These are phyloP conservation scores for Reinhardtius hippoglossoides DNA, from an alignment of 2,113 vertebrate species.

Conservation along the genomic window DNA sequence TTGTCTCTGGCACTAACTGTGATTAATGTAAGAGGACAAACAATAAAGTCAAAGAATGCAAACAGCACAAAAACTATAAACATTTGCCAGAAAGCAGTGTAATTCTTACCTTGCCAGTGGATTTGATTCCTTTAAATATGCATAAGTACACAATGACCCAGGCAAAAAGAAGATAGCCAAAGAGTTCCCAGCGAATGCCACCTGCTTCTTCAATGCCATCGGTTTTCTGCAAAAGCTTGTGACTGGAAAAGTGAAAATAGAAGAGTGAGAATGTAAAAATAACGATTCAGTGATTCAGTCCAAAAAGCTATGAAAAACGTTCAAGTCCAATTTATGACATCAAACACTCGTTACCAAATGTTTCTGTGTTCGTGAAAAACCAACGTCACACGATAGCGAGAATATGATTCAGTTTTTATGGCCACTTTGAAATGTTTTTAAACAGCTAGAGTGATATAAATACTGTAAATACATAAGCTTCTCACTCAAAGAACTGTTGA, in stretches of 20 bases:
- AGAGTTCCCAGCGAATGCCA: conserved; percentile 80
- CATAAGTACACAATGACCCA: conserved; percentile 83
- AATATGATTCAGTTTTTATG: no score
- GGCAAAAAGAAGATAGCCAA: conserved; percentile 75
- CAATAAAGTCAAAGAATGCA: no score
- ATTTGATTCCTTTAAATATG: conserved; percentile 85
- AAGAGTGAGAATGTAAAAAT: neutral
- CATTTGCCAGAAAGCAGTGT: neutral
- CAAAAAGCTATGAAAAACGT: neutral
- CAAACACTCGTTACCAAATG: no score
- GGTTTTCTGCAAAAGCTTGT: conserved; percentile 77
- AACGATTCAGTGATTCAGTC: neutral
- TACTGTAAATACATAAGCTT: neutral
- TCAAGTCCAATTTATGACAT: neutral
- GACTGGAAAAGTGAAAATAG: conserved; percentile 54
- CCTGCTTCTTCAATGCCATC: conserved; percentile 74
- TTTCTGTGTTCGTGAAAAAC: no score
- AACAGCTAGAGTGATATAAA: neutral
- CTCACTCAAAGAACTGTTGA: conserved; percentile 85
- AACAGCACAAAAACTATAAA: neutral
- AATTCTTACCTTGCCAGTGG: conserved; percentile 81
- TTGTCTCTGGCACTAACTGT: no score
- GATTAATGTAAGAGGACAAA: no score
- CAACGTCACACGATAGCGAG: no score
- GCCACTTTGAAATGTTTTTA: neutral